Evolutionary conservation across 2,113 vertebrate genomes (phyloP).

Genomic region (Clarias batrachus): DNA sequence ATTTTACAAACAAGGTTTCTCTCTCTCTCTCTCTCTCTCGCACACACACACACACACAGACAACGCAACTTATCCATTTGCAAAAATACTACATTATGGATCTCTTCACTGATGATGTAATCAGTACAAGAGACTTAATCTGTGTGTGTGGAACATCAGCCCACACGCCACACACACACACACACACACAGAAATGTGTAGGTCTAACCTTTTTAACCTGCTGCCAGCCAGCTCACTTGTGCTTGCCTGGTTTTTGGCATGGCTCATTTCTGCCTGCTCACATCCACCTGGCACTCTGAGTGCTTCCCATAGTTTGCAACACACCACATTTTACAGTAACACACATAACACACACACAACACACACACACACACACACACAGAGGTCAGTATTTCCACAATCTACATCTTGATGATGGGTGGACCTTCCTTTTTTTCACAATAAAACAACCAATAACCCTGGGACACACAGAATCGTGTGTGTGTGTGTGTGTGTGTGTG

Average conservation of each 20-base stretch:
- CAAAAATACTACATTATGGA: background rate
- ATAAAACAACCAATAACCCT: background rate
- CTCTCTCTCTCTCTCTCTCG: background rate
- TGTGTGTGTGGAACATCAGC: background rate
- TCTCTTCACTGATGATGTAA: slow-evolving; percentile 5
- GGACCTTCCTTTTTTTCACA: slow-evolving; percentile 43
- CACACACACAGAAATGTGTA: slow-evolving; percentile 1
- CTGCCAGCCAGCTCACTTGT: slow-evolving; percentile 56
- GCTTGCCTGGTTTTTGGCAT: slow-evolving; percentile 47
- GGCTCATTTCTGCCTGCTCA: slow-evolving; percentile 49
- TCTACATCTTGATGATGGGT: slow-evolving; percentile 60
- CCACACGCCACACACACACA: background rate
- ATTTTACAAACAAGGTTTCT: background rate
- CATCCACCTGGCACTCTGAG: slow-evolving; percentile 63
- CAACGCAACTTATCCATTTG: background rate
- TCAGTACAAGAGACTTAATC: background rate
- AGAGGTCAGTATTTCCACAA: slow-evolving; percentile 55
- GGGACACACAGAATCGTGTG: background rate
- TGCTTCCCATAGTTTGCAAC: slow-evolving; percentile 80
- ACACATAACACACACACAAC: too few relatives aligned
- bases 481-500: background rate
- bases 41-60: background rate
- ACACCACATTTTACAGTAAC: too few relatives aligned
- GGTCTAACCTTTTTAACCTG: slow-evolving; percentile 8
- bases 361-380: too few relatives aligned